These are phyloP conservation scores for Chanos chanos DNA, from an alignment of 2,797 vertebrate species.

Conservation along the genomic window DNA sequence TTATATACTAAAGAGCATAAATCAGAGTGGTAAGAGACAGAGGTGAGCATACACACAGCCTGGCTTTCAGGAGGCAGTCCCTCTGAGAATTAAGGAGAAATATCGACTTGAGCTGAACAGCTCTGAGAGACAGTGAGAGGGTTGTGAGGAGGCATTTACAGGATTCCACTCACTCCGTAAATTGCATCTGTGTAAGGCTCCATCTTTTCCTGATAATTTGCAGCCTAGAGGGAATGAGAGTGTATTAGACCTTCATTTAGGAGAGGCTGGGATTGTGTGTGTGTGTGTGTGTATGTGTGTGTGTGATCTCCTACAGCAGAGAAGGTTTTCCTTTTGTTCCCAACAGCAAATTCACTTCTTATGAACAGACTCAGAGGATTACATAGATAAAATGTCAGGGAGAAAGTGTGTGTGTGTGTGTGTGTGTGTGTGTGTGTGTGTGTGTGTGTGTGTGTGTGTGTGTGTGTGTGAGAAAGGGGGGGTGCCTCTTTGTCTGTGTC, in stretches of 20 bases:
- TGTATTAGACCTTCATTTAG: constrained; percentile 49
- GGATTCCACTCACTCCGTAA: no score
- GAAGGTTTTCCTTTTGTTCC: not conserved
- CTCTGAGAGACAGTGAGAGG: no score
- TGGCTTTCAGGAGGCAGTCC: not conserved
- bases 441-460: constrained; percentile 11
- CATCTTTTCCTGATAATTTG: constrained; percentile 59
- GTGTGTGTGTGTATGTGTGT: constrained; percentile 54
- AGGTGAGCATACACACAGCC: constrained; percentile 1
- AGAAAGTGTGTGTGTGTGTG: not conserved
- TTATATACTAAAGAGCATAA: not conserved
- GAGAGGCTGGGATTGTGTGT: no score
- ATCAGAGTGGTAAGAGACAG: no score
- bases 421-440: not conserved
- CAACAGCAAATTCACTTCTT: no score
- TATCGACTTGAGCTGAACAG: no score
- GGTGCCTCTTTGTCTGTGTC: no score
- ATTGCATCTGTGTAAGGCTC: constrained; percentile 57
- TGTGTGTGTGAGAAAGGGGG: not conserved
- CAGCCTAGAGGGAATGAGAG: constrained; percentile 44
- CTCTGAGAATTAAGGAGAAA: no score
- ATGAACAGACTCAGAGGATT: no score
- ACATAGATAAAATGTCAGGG: no score
- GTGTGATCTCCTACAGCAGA: constrained; percentile 50
- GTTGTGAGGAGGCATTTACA: no score